phyloP scores from a whole-genome alignment of 2,888 invertebrate genomes.

The Erpobdella octoculata region DNA sequence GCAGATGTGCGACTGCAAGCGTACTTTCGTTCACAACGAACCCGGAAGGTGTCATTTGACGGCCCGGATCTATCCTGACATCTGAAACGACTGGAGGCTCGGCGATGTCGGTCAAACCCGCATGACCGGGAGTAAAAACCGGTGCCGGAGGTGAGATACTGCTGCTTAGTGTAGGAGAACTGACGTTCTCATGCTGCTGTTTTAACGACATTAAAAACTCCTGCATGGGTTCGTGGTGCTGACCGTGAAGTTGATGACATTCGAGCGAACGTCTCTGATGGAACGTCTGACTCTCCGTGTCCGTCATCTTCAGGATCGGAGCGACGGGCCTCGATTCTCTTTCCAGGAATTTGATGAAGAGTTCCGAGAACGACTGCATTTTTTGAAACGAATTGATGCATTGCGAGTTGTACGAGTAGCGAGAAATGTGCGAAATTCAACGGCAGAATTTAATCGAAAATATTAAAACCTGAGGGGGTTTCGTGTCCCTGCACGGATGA shows the following conservation, averaged over 20 bases:
- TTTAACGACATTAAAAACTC: conserved; percentile 1
- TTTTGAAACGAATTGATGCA: background rate
- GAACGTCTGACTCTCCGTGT: background rate
- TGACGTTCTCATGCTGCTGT: background rate
- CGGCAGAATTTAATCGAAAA: background rate
- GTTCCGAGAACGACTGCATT: conserved; percentile 61
- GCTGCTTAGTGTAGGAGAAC: too few relatives aligned
- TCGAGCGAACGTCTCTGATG: background rate
- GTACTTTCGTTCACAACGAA: too few relatives aligned
- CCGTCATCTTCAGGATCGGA: conserved; percentile 36
- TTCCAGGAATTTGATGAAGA: conserved; percentile 74
- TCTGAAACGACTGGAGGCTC: background rate
- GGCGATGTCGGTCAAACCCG: background rate
- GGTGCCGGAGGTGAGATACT: too few relatives aligned
- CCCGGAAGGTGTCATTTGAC: too few relatives aligned
- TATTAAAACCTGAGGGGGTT: background rate
- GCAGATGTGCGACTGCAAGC: too few relatives aligned
- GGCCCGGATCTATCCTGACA: too few relatives aligned
- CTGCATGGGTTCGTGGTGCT: conserved; percentile 1
- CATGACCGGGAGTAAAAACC: too few relatives aligned
- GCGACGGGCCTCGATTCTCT: conserved; percentile 60
- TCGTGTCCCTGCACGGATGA: background rate
- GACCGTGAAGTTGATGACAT: background rate
- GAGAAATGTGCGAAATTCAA: too few relatives aligned
- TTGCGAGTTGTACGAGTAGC: background rate